phyloP scores from a whole-genome alignment of 1,140 invertebrate species.

The Zaprionus kolodkinae region DNA sequence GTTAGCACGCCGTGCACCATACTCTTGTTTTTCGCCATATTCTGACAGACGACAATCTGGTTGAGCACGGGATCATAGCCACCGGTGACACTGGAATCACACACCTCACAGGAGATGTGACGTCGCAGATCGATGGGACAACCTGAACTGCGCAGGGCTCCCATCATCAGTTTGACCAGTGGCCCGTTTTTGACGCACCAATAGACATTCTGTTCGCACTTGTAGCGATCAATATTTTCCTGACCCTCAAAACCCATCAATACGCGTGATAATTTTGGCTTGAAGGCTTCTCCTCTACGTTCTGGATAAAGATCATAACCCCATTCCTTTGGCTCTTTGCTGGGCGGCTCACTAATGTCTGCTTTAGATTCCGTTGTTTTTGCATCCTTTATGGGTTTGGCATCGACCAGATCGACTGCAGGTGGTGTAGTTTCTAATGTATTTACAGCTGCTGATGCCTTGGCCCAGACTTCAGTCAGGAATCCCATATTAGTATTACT shows the following conservation, averaged over 20 bases:
- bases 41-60: conserved; percentile 96
- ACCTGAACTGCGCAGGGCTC: conserved; percentile 92
- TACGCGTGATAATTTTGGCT: conserved; percentile 86
- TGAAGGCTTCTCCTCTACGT: conserved; percentile 87
- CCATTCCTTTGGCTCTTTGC: conserved; percentile 84
- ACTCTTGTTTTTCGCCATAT: conserved; percentile 88
- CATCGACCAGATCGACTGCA: conserved; percentile 1
- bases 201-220: conserved; percentile 92
- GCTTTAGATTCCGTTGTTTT: neutral
- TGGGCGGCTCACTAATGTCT: neutral
- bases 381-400: conserved; percentile 32
- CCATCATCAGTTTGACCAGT: conserved; percentile 93
- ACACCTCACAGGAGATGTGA: conserved; percentile 96
- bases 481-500: conserved; percentile 56
- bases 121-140: conserved; percentile 93
- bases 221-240: conserved; percentile 89
- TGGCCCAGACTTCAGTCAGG: conserved; percentile 68
- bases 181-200: conserved; percentile 90
- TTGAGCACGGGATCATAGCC: conserved; percentile 93
- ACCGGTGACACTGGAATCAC: conserved; percentile 92
- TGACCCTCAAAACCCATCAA: conserved; percentile 87
- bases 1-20: conserved; percentile 91
- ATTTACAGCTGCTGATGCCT: conserved; percentile 23
- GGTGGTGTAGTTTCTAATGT: conserved; percentile 13
- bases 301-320: conserved; percentile 95